These are phyloP conservation scores for Botia almorhae DNA, from an alignment of 2,797 vertebrate species.

Conservation along the genomic window DNA sequence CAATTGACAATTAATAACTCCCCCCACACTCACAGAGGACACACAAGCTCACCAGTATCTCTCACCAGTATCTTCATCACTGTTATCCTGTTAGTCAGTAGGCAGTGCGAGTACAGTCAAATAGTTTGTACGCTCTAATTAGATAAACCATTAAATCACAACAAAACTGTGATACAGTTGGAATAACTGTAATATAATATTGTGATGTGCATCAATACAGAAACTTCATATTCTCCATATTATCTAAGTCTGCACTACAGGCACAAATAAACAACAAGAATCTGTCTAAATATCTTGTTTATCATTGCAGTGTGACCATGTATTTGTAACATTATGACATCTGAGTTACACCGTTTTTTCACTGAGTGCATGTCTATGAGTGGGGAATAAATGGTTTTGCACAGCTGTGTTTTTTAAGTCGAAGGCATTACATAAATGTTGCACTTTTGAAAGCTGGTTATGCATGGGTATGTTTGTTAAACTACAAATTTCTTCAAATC, in stretches of 20 bases:
- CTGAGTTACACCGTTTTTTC: not conserved
- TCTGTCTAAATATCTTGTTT: constrained; percentile 50
- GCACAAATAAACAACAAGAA: constrained; percentile 57
- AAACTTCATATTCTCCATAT: constrained; percentile 57
- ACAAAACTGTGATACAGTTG: not conserved
- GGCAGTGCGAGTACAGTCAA: not conserved
- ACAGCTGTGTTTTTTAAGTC: not conserved
- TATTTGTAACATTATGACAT: not conserved
- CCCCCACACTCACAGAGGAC: not conserved
- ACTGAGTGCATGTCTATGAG: not conserved
- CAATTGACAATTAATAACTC: not conserved
- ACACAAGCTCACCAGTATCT: not conserved
- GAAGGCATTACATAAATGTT: not conserved
- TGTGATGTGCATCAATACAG: constrained; percentile 11
- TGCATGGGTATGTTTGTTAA: constrained; percentile 12
- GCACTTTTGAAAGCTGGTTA: not conserved
- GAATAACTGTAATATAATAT: constrained; percentile 7
- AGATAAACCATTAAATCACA: not conserved
- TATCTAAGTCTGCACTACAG: constrained; percentile 75
- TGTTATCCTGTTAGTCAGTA: constrained; percentile 9
- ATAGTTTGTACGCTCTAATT: not conserved
- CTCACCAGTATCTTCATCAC: constrained; percentile 1
- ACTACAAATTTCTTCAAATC: not conserved
- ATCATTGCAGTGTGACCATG: constrained; percentile 46
- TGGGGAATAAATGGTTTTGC: not conserved